Conservation (phyloP, 2,888 invertebrate genomes). For the Cyclophora albipunctata region DNA sequence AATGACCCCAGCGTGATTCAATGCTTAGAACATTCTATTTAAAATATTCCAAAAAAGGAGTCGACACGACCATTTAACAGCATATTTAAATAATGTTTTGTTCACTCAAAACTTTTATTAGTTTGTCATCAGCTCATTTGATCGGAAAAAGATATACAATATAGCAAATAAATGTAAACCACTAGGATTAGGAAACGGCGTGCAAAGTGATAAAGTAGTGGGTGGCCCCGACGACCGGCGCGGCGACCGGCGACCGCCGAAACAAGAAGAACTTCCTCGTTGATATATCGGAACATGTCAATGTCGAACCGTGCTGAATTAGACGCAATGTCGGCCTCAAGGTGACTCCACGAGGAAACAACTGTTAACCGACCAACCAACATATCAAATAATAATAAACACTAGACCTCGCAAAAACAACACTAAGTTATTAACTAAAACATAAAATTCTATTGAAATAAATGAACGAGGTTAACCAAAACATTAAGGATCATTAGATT, state of each 20-base stretch:
- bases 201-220: slow-evolving; percentile 14
- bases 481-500: neutral
- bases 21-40: slow-evolving; percentile 30
- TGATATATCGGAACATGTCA: slow-evolving; percentile 62
- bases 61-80: too few species aligned
- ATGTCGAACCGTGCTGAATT: slow-evolving; percentile 63
- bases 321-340: slow-evolving; percentile 63
- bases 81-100: too few species aligned
- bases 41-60: slow-evolving; percentile 18
- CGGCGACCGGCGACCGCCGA: slow-evolving; percentile 16
- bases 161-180: too few species aligned
- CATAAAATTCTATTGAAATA: slow-evolving; percentile 7
- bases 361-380: slow-evolving; percentile 26
- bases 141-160: too few species aligned
- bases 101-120: too few species aligned
- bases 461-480: slow-evolving; percentile 9
- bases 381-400: slow-evolving; percentile 27
- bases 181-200: slow-evolving; percentile 7
- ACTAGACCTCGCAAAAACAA: slow-evolving; percentile 23
- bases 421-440: slow-evolving; percentile 7
- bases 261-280: slow-evolving; percentile 57
- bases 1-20: slow-evolving; percentile 42
- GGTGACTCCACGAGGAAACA: slow-evolving; percentile 52
- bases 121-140: too few species aligned
- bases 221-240: slow-evolving; percentile 24